These are phyloP conservation scores for Dolomedes plantarius DNA, from an alignment of 2,888 invertebrate species.

Conservation along the genomic window DNA sequence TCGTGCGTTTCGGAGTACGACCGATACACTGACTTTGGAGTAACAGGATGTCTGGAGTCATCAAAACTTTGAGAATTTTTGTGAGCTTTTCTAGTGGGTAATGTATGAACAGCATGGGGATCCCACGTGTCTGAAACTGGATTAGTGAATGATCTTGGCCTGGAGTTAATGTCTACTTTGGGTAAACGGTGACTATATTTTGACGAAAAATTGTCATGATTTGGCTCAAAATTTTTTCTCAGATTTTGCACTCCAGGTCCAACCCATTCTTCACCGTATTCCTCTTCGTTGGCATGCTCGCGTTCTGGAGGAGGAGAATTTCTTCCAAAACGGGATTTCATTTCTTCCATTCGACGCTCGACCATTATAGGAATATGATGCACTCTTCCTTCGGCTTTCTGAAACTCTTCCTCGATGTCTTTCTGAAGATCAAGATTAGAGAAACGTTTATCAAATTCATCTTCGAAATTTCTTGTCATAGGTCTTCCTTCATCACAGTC, in stretches of 20 bases:
- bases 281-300: constrained; percentile 19
- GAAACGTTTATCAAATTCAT: constrained; percentile 28
- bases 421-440: constrained; percentile 10
- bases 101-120: constrained; percentile 47
- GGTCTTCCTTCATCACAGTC: constrained; percentile 31
- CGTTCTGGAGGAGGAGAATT: constrained; percentile 34
- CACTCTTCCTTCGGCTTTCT: constrained; percentile 57
- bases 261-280: constrained; percentile 48
- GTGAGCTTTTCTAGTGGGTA: constrained; percentile 45
- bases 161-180: neutral
- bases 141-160: constrained; percentile 23
- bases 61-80: constrained; percentile 52
- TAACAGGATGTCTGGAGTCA: constrained; percentile 39
- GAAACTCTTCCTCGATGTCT: constrained; percentile 44
- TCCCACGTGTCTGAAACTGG: constrained; percentile 43
- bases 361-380: constrained; percentile 73
- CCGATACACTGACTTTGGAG: constrained; percentile 53
- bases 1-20: constrained; percentile 66
- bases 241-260: constrained; percentile 57
- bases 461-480: constrained; percentile 15
- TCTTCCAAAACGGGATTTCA: constrained; percentile 40
- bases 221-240: constrained; percentile 61
- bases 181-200: constrained; percentile 26
- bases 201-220: neutral
- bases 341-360: constrained; percentile 56